Evolutionary conservation across 1,140 invertebrate species (phyloP), one percentile per base, ranked within the genome.

Genomic region (Atta cephalotes): DNA sequence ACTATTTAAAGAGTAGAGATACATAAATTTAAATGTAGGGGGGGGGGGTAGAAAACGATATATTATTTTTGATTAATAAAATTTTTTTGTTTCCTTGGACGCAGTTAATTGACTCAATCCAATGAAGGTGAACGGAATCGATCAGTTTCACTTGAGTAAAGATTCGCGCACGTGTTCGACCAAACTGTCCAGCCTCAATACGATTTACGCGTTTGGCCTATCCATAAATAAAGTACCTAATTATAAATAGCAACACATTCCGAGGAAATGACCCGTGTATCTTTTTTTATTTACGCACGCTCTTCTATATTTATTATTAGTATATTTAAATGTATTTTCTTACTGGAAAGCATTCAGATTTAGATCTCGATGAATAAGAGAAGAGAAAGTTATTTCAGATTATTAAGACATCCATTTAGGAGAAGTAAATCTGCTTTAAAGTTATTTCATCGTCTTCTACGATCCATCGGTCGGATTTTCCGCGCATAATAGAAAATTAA

Each of bases 401-500:
- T 45, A 58, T 74, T 86, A 53, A 31, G 4, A 12, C 14, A 25
- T 51, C 49, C n/a, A 62, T 49, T 51, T 51, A 10, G 12, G 2
- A 18, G 14, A 56, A 25, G n/a, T 70, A 71, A 78, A 28, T 63
- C 5, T 21, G 21, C 2, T 28, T n/a, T 53, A 80, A 25, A 56
- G 49, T 35, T 12, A 51, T 51, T 45, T 84, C 21, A 63, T 2
- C 25, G 7, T 51, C 1, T 18, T 45, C 10, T 21, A 49, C 51
- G 31, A 6, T 16, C 51, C 3, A 45, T 45, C 39, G 39, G n/a
- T 68, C 14, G 2, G 18, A 70, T 86, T 86, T 70, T 86, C 6
- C 31, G 53, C 21, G 53, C 7, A 65, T 88, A 82, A 86, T 81
- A 28, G 68, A 70, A 90, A 82, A 88, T 66, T 87, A 80, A 87